phyloP scores from a whole-genome alignment of 1,140 invertebrate species.

The Drosophila kurseongensis region DNA sequence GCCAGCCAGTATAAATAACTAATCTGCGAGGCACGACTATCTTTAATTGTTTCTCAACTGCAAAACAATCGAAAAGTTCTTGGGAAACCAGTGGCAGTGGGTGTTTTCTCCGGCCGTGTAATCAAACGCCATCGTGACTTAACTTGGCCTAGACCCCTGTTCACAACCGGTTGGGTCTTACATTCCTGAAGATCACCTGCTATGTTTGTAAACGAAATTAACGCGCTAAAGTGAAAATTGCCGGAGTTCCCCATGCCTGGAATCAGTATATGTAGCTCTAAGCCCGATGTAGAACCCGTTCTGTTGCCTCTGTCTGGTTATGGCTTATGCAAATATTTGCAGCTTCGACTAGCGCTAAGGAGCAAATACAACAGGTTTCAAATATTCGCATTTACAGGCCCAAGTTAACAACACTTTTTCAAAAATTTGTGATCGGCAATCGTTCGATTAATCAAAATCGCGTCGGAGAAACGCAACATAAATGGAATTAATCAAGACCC shows the following conservation, averaged over 20 bases:
- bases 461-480: constrained; percentile 44
- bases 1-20: constrained; percentile 20
- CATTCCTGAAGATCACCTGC: constrained; percentile 51
- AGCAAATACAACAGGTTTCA: constrained; percentile 30
- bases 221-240: constrained; percentile 72
- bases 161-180: constrained; percentile 61
- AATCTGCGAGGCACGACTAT: constrained; percentile 23
- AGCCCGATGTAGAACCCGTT: constrained; percentile 30
- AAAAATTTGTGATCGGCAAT: constrained; percentile 6
- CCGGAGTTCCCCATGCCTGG: not conserved
- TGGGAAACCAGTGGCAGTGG: constrained; percentile 13
- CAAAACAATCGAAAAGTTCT: constrained; percentile 15
- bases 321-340: constrained; percentile 39
- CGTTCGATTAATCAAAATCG: constrained; percentile 48
- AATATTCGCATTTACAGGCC: not conserved
- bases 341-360: constrained; percentile 21
- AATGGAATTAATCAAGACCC: constrained; percentile 44
- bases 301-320: constrained; percentile 10
- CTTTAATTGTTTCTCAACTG: constrained; percentile 25
- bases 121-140: constrained; percentile 47
- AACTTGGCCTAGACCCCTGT: constrained; percentile 36
- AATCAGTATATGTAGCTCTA: constrained; percentile 8
- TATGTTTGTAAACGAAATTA: constrained; percentile 75
- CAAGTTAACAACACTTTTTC: constrained; percentile 11
- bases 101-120: constrained; percentile 8